phyloP scores from a whole-genome alignment of 2,888 invertebrate genomes.

The Andrena minutula region DNA sequence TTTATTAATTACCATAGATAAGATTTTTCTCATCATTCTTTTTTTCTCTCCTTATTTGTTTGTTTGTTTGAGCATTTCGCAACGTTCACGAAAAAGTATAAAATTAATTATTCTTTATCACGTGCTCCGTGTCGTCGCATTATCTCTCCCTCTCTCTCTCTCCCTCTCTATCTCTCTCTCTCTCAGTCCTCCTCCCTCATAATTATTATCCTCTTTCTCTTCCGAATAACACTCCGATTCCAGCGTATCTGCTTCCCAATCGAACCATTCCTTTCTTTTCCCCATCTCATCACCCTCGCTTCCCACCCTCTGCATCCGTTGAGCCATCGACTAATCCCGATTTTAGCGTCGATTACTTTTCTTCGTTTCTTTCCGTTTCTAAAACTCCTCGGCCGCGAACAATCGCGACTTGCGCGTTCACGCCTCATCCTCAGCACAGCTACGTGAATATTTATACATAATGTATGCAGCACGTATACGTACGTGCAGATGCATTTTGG shows the following conservation, averaged over 20 bases:
- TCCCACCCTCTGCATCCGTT: background rate
- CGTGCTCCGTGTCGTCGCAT: conserved; percentile 64
- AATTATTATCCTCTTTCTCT: conserved; percentile 16
- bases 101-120: conserved; percentile 83
- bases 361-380: conserved; percentile 15
- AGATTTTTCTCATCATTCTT: conserved; percentile 67
- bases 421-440: conserved; percentile 47
- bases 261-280: background rate
- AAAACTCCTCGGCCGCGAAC: conserved; percentile 40
- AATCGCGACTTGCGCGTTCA: conserved; percentile 46
- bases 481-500: conserved; percentile 60
- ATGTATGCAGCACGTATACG: conserved; percentile 58
- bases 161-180: conserved; percentile 27
- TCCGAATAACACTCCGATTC: conserved; percentile 36
- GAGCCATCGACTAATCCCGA: background rate
- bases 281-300: background rate
- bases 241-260: conserved; percentile 34
- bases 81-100: conserved; percentile 84
- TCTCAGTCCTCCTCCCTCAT: conserved; percentile 27
- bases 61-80: conserved; percentile 82
- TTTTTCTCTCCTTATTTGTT: conserved; percentile 4
- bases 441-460: conserved; percentile 58
- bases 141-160: conserved; percentile 25
- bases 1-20: conserved; percentile 78
- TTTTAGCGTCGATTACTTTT: conserved; percentile 67